phyloP scores from a whole-genome alignment of 1,140 invertebrate genomes.

The Tetramorium parvispinum region DNA sequence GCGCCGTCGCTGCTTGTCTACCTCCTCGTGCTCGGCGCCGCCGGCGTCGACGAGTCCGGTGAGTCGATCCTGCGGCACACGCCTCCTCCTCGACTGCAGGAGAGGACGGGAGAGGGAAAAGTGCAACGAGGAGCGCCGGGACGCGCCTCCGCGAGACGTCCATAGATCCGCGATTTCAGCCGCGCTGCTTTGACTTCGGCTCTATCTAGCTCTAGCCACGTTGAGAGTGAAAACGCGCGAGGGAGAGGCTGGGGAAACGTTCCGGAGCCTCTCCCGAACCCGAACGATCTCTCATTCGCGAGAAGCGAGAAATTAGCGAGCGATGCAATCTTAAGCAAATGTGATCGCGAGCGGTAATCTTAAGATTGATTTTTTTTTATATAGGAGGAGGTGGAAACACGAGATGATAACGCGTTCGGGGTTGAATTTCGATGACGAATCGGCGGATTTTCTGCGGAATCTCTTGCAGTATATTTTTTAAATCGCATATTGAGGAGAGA shows the following conservation, averaged over 20 bases:
- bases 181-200: not conserved
- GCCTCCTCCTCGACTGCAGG: not conserved
- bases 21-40: constrained; percentile 67
- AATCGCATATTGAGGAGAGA: not conserved
- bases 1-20: constrained; percentile 68
- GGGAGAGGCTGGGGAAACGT: not conserved
- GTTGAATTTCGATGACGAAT: constrained; percentile 16
- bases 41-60: constrained; percentile 75
- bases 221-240: not conserved
- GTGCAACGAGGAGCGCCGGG: not conserved
- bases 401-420: not conserved
- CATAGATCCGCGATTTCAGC: not conserved
- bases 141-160: not conserved
- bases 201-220: no score
- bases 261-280: not conserved
- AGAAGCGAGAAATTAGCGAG: not conserved
- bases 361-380: constrained; percentile 2
- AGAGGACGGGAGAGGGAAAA: not conserved
- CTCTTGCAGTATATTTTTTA: not conserved
- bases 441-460: not conserved
- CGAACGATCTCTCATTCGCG: not conserved
- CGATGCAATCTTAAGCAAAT: not conserved
- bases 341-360: no score
- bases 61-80: constrained; percentile 46
- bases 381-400: not conserved